These are phyloP conservation scores for Chelmon rostratus DNA, from an alignment of 2,797 vertebrate genomes.

Conservation along the genomic window DNA sequence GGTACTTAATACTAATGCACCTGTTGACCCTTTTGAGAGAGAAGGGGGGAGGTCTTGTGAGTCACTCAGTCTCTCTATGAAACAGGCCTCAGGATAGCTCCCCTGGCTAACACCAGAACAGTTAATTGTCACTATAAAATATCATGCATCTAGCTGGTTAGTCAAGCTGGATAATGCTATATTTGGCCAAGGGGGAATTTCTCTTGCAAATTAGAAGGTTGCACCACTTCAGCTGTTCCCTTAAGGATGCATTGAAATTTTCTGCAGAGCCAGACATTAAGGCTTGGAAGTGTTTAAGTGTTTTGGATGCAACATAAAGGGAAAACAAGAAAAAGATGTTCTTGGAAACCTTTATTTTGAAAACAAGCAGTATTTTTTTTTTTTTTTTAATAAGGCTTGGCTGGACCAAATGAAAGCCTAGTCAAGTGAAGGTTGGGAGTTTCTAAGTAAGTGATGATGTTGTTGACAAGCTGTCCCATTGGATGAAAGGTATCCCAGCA, in stretches of 20 bases:
- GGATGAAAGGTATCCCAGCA: conserved; percentile 87
- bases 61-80: conserved; percentile 45
- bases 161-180: conserved; percentile 48
- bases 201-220: conserved; percentile 69
- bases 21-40: conserved; percentile 57
- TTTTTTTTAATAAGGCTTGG: conserved; percentile 30
- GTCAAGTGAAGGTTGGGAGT: conserved; percentile 47
- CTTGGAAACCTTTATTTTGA: conserved; percentile 45
- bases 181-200: conserved; percentile 56
- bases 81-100: conserved; percentile 34
- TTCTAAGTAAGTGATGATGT: conserved; percentile 82
- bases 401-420: conserved; percentile 31
- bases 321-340: conserved; percentile 38
- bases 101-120: conserved; percentile 27
- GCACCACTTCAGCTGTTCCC: conserved; percentile 37
- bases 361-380: conserved; percentile 33
- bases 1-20: conserved; percentile 58
- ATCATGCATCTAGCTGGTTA: conserved; percentile 31
- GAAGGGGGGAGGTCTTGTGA: background rate
- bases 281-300: conserved; percentile 27
- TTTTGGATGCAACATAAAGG: conserved; percentile 59
- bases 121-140: conserved; percentile 47
- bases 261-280: conserved; percentile 42
- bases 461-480: conserved; percentile 77
- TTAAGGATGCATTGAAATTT: conserved; percentile 43